Percentiles rank a stretch among this genome's conserved stretches.
These are phyloP conservation scores for Troides oblongomaculatus DNA, from an alignment of 2,888 invertebrate genomes.

Conservation along the genomic window DNA sequence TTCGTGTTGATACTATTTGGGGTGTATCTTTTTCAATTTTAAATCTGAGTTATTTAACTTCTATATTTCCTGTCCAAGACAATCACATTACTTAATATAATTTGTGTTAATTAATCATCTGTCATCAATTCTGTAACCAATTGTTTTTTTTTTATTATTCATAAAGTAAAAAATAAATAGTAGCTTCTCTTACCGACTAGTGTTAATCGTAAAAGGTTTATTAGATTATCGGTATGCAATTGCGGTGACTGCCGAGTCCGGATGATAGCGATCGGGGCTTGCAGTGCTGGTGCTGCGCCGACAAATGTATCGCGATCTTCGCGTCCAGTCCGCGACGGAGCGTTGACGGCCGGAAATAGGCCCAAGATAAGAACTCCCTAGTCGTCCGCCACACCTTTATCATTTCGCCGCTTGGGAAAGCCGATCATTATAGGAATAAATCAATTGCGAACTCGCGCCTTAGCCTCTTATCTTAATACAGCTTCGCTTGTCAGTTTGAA, in stretches of 20 bases:
- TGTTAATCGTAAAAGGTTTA: slow-evolving; percentile 53
- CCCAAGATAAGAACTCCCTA: slow-evolving; percentile 74
- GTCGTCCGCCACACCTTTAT: slow-evolving; percentile 66
- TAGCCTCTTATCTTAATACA: slow-evolving; percentile 19
- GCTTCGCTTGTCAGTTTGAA: slow-evolving; percentile 1
- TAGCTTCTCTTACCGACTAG: not conserved
- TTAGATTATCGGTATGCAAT: slow-evolving; percentile 70
- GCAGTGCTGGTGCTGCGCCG: slow-evolving; percentile 61
- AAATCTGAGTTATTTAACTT: not conserved
- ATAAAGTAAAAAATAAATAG: slow-evolving; percentile 7
- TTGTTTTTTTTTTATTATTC: not conserved
- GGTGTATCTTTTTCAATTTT: not conserved
- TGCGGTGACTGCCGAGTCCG: slow-evolving; percentile 52
- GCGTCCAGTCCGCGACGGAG: slow-evolving; percentile 61
- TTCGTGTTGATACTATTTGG: too few species aligned
- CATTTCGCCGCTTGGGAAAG: slow-evolving; percentile 69
- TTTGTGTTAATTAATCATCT: not conserved
- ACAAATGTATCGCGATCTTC: slow-evolving; percentile 78
- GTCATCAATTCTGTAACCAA: not conserved
- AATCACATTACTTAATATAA: too few species aligned
- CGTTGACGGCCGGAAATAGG: slow-evolving; percentile 78
- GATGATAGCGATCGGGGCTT: slow-evolving; percentile 32
- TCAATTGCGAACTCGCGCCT: slow-evolving; percentile 55
- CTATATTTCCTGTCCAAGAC: too few species aligned
- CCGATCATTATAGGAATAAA: slow-evolving; percentile 74